A percentile compares a stretch with the other conserved stretches of the same genome.
Evolutionary conservation across 2,113 vertebrate species (phyloP).

Genomic region (Cyprinus carpio): DNA sequence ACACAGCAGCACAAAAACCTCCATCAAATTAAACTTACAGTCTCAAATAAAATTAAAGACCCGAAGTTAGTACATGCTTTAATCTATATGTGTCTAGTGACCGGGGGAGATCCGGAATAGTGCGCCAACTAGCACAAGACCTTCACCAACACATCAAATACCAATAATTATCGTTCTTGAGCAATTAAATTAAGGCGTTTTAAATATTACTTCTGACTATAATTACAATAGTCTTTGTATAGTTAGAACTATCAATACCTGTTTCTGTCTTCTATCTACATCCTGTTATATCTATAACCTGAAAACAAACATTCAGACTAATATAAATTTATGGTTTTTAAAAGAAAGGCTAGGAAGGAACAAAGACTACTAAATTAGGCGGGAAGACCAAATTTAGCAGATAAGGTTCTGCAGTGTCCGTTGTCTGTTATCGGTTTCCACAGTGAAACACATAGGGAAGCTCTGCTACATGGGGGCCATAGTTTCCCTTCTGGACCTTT

Average conservation of each 20-base stretch:
- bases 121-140: not conserved
- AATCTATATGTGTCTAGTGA: not conserved
- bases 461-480: conserved; percentile 13
- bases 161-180: not conserved
- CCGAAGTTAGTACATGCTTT: not conserved
- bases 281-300: not conserved
- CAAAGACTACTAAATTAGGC: too few relatives aligned
- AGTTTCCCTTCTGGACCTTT: not conserved
- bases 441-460: not conserved
- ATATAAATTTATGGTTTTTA: too few relatives aligned
- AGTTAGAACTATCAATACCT: not conserved
- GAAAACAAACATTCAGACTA: too few relatives aligned
- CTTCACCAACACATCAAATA: not conserved
- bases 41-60: conserved; percentile 3
- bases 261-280: not conserved
- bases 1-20: conserved; percentile 10
- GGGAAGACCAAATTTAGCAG: not conserved
- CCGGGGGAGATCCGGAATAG: too few relatives aligned
- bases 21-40: conserved; percentile 6
- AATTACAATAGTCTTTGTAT: not conserved
- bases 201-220: not conserved
- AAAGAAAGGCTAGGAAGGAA: too few relatives aligned
- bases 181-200: not conserved
- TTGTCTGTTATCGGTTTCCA: conserved; percentile 15
- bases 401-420: not conserved